Percentiles rank a stretch among this genome's conserved stretches.
Evolutionary conservation across 2,888 invertebrate species (phyloP).

Genomic region (Drosophila picticornis): DNA sequence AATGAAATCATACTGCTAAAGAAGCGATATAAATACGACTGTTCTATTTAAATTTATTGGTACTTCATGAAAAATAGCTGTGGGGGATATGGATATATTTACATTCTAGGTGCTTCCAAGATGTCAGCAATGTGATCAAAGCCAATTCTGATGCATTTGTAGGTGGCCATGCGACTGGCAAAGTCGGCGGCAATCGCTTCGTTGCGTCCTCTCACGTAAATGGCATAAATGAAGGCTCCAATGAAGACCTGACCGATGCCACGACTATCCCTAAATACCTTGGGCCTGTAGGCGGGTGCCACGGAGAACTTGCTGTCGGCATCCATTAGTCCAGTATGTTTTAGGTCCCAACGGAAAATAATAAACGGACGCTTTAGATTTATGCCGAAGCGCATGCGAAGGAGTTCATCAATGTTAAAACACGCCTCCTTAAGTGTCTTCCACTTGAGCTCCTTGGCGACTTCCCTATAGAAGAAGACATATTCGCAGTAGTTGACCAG

Average conservation of each 20-base stretch:
- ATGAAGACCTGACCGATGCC: slow-evolving; percentile 90
- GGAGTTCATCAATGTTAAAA: slow-evolving; percentile 78
- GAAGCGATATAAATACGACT: not conserved
- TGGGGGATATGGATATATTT: not conserved
- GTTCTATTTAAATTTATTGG: not conserved
- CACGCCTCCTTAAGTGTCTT: slow-evolving; percentile 86
- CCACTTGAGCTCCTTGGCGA: slow-evolving; percentile 86
- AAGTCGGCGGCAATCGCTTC: slow-evolving; percentile 86
- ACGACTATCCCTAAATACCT: slow-evolving; percentile 87
- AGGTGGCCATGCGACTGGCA: slow-evolving; percentile 88
- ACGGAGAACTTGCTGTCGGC: slow-evolving; percentile 78
- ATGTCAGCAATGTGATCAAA: slow-evolving; percentile 82
- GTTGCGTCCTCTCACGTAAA: slow-evolving; percentile 83
- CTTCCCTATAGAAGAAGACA: slow-evolving; percentile 89
- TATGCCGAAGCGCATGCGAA: slow-evolving; percentile 73
- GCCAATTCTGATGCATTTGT: slow-evolving; percentile 86
- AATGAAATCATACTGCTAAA: not conserved
- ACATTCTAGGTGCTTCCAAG: slow-evolving; percentile 23
- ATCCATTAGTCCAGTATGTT: slow-evolving; percentile 65
- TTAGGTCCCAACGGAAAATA: slow-evolving; percentile 86
- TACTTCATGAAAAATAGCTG: not conserved
- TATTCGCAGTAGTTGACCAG: slow-evolving; percentile 84
- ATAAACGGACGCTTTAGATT: slow-evolving; percentile 62
- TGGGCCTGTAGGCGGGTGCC: slow-evolving; percentile 86
- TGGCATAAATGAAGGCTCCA: slow-evolving; percentile 87